Conservation (phyloP, 2,113 vertebrate genomes). For the Raphicerus campestris region DNA sequence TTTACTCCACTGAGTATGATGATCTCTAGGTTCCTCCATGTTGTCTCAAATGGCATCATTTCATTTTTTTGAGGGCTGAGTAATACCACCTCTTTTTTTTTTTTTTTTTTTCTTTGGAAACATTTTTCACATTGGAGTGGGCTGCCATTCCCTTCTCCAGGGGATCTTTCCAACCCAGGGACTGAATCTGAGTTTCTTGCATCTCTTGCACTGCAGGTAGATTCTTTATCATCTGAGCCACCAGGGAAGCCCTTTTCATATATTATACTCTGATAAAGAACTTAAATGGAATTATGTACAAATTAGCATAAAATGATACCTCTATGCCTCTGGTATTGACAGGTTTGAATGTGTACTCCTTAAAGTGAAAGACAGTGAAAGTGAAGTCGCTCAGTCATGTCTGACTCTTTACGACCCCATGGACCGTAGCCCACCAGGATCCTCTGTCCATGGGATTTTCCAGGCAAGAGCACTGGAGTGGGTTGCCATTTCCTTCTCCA, state of each 20-base stretch:
- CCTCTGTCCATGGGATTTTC: not conserved
- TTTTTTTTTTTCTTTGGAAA: not conserved
- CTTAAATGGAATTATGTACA: conserved; percentile 74
- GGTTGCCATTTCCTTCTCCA: not conserved
- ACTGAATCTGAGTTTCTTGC: not conserved
- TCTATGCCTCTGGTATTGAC: conserved; percentile 69
- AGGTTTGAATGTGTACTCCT: conserved; percentile 78
- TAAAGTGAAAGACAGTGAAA: too few relatives aligned
- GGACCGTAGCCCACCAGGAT: not conserved
- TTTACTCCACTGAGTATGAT: not conserved
- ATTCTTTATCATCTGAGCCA: not conserved
- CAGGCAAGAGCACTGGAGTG: not conserved
- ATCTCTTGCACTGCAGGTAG: not conserved
- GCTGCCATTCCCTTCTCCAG: not conserved
- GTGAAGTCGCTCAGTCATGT: too few relatives aligned
- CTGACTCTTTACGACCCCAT: too few relatives aligned
- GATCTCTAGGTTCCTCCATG: not conserved
- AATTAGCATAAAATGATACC: conserved; percentile 73
- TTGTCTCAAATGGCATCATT: not conserved
- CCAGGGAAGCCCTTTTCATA: conserved; percentile 74
- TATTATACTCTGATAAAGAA: conserved; percentile 78
- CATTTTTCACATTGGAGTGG: not conserved
- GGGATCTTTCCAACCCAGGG: not conserved
- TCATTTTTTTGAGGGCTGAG: not conserved
- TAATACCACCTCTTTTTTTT: rapidly evolving